A percentile compares a stretch with the other conserved stretches of the same genome.
These are phyloP conservation scores for Parnassius apollo DNA, from an alignment of 2,888 invertebrate species.

Conservation along the genomic window DNA sequence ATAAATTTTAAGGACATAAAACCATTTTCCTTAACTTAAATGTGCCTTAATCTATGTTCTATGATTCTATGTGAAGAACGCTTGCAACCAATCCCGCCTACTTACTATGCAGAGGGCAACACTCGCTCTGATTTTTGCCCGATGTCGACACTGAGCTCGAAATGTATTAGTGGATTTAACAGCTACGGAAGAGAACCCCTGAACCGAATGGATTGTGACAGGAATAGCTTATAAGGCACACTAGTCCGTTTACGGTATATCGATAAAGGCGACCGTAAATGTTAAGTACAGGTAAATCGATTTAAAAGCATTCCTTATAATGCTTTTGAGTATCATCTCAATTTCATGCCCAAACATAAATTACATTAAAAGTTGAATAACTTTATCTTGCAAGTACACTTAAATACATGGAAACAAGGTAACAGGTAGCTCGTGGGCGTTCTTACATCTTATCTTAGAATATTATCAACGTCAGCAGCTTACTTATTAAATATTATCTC, in stretches of 20 bases:
- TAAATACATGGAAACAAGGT: constrained; percentile 25
- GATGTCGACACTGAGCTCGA: constrained; percentile 68
- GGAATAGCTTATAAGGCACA: constrained; percentile 60
- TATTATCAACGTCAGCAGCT: constrained; percentile 42
- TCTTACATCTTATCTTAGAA: constrained; percentile 45
- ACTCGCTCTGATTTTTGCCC: constrained; percentile 73
- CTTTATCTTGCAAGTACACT: constrained; percentile 28
- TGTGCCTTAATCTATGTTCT: constrained; percentile 27
- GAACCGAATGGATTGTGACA: constrained; percentile 57
- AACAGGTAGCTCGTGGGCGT: constrained; percentile 54
- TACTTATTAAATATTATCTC: constrained; percentile 43
- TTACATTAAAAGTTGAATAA: constrained; percentile 11
- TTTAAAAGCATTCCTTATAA: constrained; percentile 21
- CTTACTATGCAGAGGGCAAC: constrained; percentile 72
- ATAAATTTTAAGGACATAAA: not conserved
- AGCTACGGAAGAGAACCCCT: constrained; percentile 62
- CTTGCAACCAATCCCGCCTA: constrained; percentile 46
- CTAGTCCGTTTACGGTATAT: constrained; percentile 22
- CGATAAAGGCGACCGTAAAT: constrained; percentile 17
- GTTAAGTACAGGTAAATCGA: constrained; percentile 22
- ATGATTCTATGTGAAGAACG: constrained; percentile 39
- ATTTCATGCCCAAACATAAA: constrained; percentile 14
- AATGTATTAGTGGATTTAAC: constrained; percentile 77
- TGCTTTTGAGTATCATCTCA: constrained; percentile 13
- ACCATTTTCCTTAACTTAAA: constrained; percentile 7